Evolutionary conservation across 2,888 invertebrate genomes (phyloP), one percentile per base, ranked within the genome.

Genomic region (Mystacides longicornis): DNA sequence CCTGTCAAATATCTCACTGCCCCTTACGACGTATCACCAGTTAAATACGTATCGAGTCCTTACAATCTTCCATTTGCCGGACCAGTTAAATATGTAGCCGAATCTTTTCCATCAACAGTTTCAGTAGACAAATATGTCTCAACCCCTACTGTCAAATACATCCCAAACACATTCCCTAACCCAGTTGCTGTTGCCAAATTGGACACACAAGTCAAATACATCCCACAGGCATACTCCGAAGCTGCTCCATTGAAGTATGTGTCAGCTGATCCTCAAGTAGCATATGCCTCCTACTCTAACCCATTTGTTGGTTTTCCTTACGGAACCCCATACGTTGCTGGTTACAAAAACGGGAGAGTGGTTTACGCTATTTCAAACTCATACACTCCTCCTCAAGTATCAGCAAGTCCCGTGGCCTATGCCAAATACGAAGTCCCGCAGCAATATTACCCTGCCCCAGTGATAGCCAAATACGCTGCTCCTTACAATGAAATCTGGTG

Each of bases 301-400:
- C 55, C 23, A n/a, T 45, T 31, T 21, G 31, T 55, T 9, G 43
- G 37, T 18, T 20, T 37, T 18, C 5, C 50, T n/a, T 53, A 49
- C 33, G 20, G 43, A 14, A 42, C 23, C n/a, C 51, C 37, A 11
- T 43, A 27, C 31, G 42, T 51, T 7, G 23, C 59, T 19, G 33
- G 48, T n/a, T 60, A 58, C 31, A 54, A 54, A 45, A 51, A 16
- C 20, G 33, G 51, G 9, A 54, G 56, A 11, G 42, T 54, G n/a
- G 56, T 58, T 7, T 60, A 60, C 37, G 54, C 58, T 14, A 51
- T 52, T 11, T 56, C 54, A 21, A 54, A 56, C 49, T 56, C 58
- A 20, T 60, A 50, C 22, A 27, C 27, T 21, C 51, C 46, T 23
- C 57, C 51, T 16, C 57, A 60, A 46, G 51, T 57, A 23, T 21